phyloP scores from a whole-genome alignment of 2,888 invertebrate species.

The Girardia tigrina region DNA sequence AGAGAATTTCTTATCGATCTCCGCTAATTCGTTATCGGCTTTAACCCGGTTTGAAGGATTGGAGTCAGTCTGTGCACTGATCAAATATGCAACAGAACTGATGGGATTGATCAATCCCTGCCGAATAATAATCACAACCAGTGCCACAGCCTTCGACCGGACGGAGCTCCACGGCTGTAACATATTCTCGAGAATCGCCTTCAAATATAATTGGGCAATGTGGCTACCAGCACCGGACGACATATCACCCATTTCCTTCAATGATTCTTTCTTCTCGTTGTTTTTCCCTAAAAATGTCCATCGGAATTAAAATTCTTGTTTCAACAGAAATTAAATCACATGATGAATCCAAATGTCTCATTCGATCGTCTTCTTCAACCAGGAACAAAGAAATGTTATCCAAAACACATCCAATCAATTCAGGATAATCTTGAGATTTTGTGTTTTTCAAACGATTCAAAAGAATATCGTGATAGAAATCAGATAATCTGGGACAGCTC shows the following conservation, averaged over 20 bases:
- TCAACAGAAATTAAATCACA: constrained; percentile 50
- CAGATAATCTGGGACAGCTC: constrained; percentile 68
- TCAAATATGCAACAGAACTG: constrained; percentile 73
- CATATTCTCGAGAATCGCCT: constrained; percentile 78
- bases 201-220: constrained; percentile 86
- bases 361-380: constrained; percentile 67
- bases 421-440: neutral
- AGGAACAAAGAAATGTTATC: constrained; percentile 65
- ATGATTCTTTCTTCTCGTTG: constrained; percentile 76
- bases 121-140: constrained; percentile 77
- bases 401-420: constrained; percentile 51
- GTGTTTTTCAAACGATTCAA: neutral
- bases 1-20: constrained; percentile 94
- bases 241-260: constrained; percentile 97
- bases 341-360: constrained; percentile 88
- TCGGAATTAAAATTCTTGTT: neutral
- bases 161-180: constrained; percentile 68
- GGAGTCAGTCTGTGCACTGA: constrained; percentile 87
- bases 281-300: constrained; percentile 63
- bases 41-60: constrained; percentile 75
- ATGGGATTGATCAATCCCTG: constrained; percentile 88
- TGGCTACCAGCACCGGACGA: constrained; percentile 96
- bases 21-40: constrained; percentile 84
- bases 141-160: constrained; percentile 74
- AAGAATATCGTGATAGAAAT: constrained; percentile 59